Evolutionary conservation across 2,113 vertebrate genomes (phyloP).

Genomic region (Cyrtonyx montezumae): DNA sequence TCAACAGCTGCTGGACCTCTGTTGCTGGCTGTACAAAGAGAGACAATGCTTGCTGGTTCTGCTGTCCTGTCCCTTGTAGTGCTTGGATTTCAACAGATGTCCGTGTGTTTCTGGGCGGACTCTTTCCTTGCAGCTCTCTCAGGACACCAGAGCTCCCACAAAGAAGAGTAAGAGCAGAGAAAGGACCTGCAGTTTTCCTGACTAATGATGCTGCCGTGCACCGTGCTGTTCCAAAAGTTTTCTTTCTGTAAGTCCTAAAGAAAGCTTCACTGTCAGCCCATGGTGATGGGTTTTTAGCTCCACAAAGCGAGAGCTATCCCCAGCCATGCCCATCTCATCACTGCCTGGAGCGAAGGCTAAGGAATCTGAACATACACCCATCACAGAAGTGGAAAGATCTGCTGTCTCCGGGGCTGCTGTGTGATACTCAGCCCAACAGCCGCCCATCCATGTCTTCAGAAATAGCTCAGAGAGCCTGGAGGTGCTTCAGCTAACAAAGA

Average conservation of each 20-base stretch:
- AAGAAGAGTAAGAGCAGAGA: background rate
- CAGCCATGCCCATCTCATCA: background rate
- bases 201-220: background rate
- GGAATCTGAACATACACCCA: background rate
- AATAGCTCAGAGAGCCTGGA: background rate
- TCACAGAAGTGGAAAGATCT: background rate
- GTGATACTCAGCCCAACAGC: background rate
- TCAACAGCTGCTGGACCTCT: background rate
- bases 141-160: background rate
- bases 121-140: background rate
- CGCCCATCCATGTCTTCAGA: background rate
- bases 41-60: background rate
- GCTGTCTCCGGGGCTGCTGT: background rate
- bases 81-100: background rate
- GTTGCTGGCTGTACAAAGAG: background rate
- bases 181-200: background rate
- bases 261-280: background rate
- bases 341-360: background rate
- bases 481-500: background rate
- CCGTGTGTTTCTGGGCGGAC: background rate
- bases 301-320: background rate
- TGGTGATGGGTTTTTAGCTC: background rate
- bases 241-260: background rate
- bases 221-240: background rate
- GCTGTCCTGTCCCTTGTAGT: background rate